Percentiles rank a stretch among this genome's conserved stretches.
Evolutionary conservation across 2,888 invertebrate species (phyloP).

Genomic region (Zootermopsis nevadensis): DNA sequence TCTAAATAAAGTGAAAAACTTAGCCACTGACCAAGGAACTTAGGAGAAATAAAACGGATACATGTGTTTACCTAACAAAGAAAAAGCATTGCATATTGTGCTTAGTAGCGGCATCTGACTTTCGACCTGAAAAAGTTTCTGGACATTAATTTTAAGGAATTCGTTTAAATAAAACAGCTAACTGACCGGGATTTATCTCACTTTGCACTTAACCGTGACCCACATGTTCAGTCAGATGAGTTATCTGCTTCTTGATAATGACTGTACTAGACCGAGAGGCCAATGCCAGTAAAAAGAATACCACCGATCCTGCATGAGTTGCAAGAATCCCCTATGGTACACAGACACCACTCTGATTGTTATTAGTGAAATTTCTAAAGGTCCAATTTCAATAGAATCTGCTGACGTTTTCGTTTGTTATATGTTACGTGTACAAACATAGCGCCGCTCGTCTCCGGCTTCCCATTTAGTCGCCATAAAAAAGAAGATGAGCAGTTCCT

Average conservation of each 20-base stretch:
- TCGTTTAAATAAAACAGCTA: too few relatives aligned
- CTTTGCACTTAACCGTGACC: too few relatives aligned
- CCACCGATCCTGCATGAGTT: constrained; percentile 6
- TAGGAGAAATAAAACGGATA: too few relatives aligned
- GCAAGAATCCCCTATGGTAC: background rate
- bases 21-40: too few relatives aligned
- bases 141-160: too few relatives aligned
- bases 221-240: too few relatives aligned
- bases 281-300: constrained; percentile 1
- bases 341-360: constrained; percentile 19
- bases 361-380: constrained; percentile 23
- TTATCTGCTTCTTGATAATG: background rate
- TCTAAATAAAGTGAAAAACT: too few relatives aligned
- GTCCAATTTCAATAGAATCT: constrained; percentile 29
- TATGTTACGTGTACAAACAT: constrained; percentile 19
- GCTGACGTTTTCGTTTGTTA: constrained; percentile 16
- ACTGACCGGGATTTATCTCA: too few relatives aligned
- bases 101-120: too few relatives aligned
- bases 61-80: too few relatives aligned
- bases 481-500: background rate
- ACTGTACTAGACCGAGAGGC: constrained; percentile 3
- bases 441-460: background rate
- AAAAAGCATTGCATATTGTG: too few relatives aligned
- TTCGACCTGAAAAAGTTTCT: too few relatives aligned
- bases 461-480: background rate